Evolutionary conservation across 2,797 vertebrate species (phyloP).

Genomic region (Apodemus agrarius): DNA sequence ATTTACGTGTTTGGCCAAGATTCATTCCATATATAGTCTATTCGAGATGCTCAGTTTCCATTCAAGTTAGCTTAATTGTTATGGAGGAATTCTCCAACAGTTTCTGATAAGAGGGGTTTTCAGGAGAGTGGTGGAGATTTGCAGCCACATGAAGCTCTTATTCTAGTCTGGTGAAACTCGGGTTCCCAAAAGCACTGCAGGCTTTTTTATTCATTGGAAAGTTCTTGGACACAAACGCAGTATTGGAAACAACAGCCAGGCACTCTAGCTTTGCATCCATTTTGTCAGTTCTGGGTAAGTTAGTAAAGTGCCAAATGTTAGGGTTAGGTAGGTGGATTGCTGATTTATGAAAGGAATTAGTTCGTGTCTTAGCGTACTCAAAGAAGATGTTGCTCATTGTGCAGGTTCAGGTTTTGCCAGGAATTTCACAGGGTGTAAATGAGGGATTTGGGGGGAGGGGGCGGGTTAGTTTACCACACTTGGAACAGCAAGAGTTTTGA

Average conservation of each 20-base stretch:
- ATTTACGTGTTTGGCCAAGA: conserved; percentile 76
- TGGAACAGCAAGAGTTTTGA: conserved; percentile 58
- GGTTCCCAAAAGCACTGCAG: background rate
- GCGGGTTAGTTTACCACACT: conserved; percentile 57
- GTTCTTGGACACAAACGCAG: conserved; percentile 43
- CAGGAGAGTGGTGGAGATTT: conserved; percentile 7
- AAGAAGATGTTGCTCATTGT: conserved; percentile 55
- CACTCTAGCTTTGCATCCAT: conserved; percentile 71
- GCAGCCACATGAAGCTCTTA: background rate
- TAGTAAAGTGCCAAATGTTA: conserved; percentile 42
- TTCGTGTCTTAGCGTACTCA: background rate
- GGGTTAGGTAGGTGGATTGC: conserved; percentile 46
- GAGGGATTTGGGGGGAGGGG: background rate
- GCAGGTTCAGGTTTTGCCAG: conserved; percentile 51
- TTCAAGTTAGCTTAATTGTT: conserved; percentile 81
- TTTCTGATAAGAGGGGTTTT: conserved; percentile 82
- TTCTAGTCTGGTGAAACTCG: background rate
- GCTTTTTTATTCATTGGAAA: conserved; percentile 80
- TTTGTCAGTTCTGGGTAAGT: conserved; percentile 73
- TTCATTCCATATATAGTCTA: conserved; percentile 84
- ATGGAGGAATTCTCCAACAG: conserved; percentile 79
- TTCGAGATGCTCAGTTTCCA: conserved; percentile 79
- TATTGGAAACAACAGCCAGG: conserved; percentile 16
- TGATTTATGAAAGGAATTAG: conserved; percentile 1
- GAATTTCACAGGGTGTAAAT: conserved; percentile 63